Conservation (phyloP, 1,140 invertebrate genomes). For the Ylistrum balloti region DNA sequence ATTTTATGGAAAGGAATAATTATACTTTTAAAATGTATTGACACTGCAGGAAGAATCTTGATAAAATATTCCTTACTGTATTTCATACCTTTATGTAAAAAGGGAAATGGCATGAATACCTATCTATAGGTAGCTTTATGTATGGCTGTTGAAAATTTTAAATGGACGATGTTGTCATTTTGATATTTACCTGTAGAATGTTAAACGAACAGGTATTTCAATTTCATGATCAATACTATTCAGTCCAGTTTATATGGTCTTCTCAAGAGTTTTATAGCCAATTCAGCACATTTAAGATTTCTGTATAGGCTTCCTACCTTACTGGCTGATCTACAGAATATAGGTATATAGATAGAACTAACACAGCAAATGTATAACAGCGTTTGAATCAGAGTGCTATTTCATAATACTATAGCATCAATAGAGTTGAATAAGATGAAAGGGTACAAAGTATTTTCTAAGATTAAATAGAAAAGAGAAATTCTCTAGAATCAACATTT, state of each 20-base stretch:
- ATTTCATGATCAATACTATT: conserved; percentile 3
- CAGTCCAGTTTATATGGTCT: neutral
- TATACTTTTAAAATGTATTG: too few species aligned
- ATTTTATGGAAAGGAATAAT: too few species aligned
- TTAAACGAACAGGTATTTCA: conserved; percentile 27
- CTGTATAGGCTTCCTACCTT: neutral
- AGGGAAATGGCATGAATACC: neutral
- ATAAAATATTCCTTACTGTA: neutral
- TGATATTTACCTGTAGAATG: conserved; percentile 13
- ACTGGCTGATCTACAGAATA: neutral
- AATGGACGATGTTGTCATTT: conserved; percentile 27
- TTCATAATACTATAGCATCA: too few species aligned
- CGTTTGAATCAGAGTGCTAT: too few species aligned
- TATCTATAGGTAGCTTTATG: neutral
- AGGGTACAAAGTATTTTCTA: too few species aligned
- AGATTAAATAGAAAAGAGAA: too few species aligned
- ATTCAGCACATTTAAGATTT: conserved; percentile 3
- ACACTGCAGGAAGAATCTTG: too few species aligned
- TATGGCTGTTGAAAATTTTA: conserved; percentile 25
- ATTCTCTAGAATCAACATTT: too few species aligned
- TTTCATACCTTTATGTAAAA: neutral
- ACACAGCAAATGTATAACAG: too few species aligned
- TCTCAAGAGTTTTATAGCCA: conserved; percentile 17
- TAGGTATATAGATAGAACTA: too few species aligned
- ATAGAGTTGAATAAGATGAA: too few species aligned